phyloP scores from a whole-genome alignment of 2,888 invertebrate genomes.

The Philopedon plagiatum region DNA sequence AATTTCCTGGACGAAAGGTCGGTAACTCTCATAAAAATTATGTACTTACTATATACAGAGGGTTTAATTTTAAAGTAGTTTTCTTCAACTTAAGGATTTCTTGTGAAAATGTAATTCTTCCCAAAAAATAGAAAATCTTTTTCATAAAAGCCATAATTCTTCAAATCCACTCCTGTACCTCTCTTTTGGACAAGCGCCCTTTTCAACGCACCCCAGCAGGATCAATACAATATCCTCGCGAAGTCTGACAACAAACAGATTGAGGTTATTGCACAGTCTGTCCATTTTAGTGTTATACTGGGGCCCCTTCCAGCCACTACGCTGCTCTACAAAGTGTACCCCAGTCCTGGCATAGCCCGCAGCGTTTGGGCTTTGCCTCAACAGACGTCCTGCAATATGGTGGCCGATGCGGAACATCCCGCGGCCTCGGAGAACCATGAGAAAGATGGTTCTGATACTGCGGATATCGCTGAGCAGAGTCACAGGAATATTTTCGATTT shows the following conservation, averaged over 20 bases:
- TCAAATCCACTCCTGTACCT: background rate
- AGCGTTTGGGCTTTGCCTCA: slow-evolving; percentile 91
- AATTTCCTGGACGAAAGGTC: too few species aligned
- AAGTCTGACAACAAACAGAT: slow-evolving; percentile 5
- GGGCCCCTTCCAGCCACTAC: slow-evolving; percentile 36
- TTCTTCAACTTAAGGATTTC: too few species aligned
- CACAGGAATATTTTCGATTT: slow-evolving; percentile 86
- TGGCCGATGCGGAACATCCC: slow-evolving; percentile 75
- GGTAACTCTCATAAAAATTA: too few species aligned
- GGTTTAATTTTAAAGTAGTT: too few species aligned
- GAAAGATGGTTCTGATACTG: slow-evolving; percentile 70
- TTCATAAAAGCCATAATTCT: too few species aligned
- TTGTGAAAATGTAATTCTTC: too few species aligned
- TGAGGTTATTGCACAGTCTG: slow-evolving; percentile 1
- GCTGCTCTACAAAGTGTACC: slow-evolving; percentile 75
- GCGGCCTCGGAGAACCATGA: slow-evolving; percentile 68
- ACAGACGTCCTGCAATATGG: slow-evolving; percentile 84
- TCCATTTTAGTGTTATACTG: background rate
- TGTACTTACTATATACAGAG: too few species aligned
- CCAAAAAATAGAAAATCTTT: too few species aligned
- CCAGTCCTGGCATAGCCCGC: slow-evolving; percentile 91
- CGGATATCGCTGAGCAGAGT: slow-evolving; percentile 69
- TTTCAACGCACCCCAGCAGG: background rate
- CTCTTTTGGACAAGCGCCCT: background rate
- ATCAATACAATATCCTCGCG: background rate